Evolutionary conservation across 2,888 invertebrate genomes (phyloP), one percentile per base, ranked within the genome.

Genomic region (Archips xylosteana): DNA sequence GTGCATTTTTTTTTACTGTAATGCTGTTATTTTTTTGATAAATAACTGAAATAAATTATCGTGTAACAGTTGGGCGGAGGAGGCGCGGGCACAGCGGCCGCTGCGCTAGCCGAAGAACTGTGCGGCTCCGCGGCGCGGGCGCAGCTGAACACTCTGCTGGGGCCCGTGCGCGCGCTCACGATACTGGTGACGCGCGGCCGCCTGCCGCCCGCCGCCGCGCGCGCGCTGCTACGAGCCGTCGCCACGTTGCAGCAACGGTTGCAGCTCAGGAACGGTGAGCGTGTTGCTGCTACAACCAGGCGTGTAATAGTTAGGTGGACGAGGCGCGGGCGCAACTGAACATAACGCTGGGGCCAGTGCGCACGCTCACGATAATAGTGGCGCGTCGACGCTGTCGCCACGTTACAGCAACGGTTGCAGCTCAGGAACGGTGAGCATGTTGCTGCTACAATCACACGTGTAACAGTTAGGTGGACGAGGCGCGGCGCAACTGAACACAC

Each of bases 41-140:
- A 23, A 23, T 23, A 23, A 23, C 23, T 23, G 23, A 23, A 23
- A 23, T 23, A 23, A 23, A 23, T 9, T 8, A 12, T 12, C 3
- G 12, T 0, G 10, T 23, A 13, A 51, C 51, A 75, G 81, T 75
- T 79, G 79, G 83, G 83, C 72, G 78, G 85, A 13, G 82, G 80
- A 75, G 78, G 84, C 67, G 87, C 86, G 2, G 82, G 82, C 3
- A 79, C 79, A 51, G 82, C 82, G 39, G 81, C 80, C 32, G 85
- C 84, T 60, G 86, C 89, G 68, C 78, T 92, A 12, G 86, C 87
- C 3, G 92, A 88, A 75, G 90, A 91, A 79, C 74, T 89, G 77
- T 76, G 83, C 73, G 69, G 79, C 65, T 72, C 78, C 71, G 83
- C 75, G 67, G 75, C 76, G 75, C 81, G 83, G 36, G 81, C 83